Evolutionary conservation across 1,140 invertebrate genomes (phyloP), one percentile per base, ranked within the genome.

Genomic region (Gonioctena quinquepunctata): DNA sequence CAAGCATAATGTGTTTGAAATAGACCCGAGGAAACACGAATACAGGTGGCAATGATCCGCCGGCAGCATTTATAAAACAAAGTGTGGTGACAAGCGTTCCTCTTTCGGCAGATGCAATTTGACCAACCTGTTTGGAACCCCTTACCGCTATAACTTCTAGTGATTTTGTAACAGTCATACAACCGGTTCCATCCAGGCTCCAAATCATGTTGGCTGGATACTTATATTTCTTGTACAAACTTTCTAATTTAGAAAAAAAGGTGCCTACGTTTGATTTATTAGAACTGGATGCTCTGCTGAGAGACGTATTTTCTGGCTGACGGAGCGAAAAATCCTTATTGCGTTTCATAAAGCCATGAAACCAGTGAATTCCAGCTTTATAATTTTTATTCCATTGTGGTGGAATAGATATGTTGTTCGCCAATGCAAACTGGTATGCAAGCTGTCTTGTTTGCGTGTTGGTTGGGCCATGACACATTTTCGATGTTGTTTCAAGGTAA

Each of bases 181-280:
- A 72, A 13, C 84, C 85, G 3, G 83, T 86, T 75, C 87, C 86
- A 76, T 87, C 85, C 13, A 72, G 68, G 50, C 79, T 81, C 60
- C 77, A 81, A 62, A 85, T 80, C 60, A 69, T 69, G 28, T 69
- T 64, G 21, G 68, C 78, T 54, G 71, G 27, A 74, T 82, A 83
- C 23, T 82, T 77, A 33, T 79, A 49, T 49, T 73, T 75, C 56
- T 69, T 71, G 52, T 81, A 72, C 16, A 81, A 70, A 52, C 66
- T 77, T 66, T 76, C 68, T 66, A 82, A 77, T 69, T 82, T 83
- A 23, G 77, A 69, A 77, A 76, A 85, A 77, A 85, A 85, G 25
- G 63, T 60, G 1, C 84, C 49, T 1, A 84, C 79, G 72, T 84
- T 84, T 7, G 63, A 60, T 68, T 72, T 70, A 67, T 86, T 86